phyloP scores from a whole-genome alignment of 2,888 invertebrate genomes.

The Melieria crassipennis region DNA sequence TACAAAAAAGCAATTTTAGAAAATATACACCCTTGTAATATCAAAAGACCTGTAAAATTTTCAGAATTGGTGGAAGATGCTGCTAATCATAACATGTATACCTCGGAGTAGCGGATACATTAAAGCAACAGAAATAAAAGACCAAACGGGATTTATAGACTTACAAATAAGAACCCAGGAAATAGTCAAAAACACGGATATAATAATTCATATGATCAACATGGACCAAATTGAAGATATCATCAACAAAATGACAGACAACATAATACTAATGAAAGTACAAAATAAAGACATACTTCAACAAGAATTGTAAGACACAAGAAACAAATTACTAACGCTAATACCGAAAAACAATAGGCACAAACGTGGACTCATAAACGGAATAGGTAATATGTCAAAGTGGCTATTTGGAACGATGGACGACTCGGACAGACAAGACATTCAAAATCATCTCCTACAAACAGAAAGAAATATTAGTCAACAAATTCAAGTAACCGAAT shows the following conservation, averaged over 20 bases:
- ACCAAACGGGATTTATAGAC: slow-evolving; percentile 35
- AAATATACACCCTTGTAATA: slow-evolving; percentile 37
- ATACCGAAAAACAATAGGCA: slow-evolving; percentile 29
- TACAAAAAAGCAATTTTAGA: slow-evolving; percentile 34
- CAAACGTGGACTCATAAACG: slow-evolving; percentile 35
- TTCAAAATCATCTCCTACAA: slow-evolving; percentile 3
- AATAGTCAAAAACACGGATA: slow-evolving; percentile 31
- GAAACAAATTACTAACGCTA: slow-evolving; percentile 32
- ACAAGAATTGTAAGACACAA: slow-evolving; percentile 27
- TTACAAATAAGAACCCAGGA: slow-evolving; percentile 33
- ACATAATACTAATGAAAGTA: slow-evolving; percentile 28
- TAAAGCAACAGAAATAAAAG: slow-evolving; percentile 21
- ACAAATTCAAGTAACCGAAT: slow-evolving; percentile 19
- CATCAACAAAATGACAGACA: slow-evolving; percentile 26
- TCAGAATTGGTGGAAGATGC: slow-evolving; percentile 26
- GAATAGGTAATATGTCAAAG: slow-evolving; percentile 31
- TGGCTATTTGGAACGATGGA: slow-evolving; percentile 37
- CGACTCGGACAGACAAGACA: slow-evolving; percentile 28
- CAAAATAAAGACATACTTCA: slow-evolving; percentile 34
- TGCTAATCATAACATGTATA: slow-evolving; percentile 16
- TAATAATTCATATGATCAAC: slow-evolving; percentile 33
- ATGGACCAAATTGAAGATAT: slow-evolving; percentile 24
- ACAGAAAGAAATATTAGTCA: slow-evolving; percentile 9
- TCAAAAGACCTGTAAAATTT: slow-evolving; percentile 39
- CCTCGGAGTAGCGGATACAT: slow-evolving; percentile 1